phyloP scores from a whole-genome alignment of 1,140 invertebrate species.

The Hestina assimilis region DNA sequence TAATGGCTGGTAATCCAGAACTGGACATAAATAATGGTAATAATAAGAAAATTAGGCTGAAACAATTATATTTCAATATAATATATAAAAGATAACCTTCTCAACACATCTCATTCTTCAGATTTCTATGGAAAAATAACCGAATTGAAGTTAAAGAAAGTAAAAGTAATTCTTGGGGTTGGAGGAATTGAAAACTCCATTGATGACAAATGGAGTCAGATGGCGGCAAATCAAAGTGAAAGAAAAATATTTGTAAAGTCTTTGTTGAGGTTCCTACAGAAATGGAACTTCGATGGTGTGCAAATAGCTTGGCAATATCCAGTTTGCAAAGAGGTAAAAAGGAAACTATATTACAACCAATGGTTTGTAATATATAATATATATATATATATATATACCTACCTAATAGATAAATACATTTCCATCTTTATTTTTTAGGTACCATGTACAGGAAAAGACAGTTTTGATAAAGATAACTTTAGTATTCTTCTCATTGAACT shows the following conservation, averaged over 20 bases:
- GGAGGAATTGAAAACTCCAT: conserved; percentile 87
- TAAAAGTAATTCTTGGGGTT: conserved; percentile 85
- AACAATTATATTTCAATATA: background rate
- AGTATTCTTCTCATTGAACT: conserved; percentile 85
- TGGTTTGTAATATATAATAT: too few relatives aligned
- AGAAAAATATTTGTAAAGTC: conserved; percentile 81
- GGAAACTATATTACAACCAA: too few relatives aligned
- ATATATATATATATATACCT: too few relatives aligned
- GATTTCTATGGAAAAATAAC: conserved; percentile 83
- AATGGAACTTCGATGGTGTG: conserved; percentile 84
- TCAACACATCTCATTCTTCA: conserved; percentile 30
- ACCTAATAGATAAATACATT: too few relatives aligned
- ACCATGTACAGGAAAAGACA: conserved; percentile 37
- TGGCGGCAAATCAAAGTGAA: conserved; percentile 79
- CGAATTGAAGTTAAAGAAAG: conserved; percentile 78
- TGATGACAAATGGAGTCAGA: conserved; percentile 82
- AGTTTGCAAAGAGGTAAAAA: conserved; percentile 83
- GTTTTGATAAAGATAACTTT: conserved; percentile 87
- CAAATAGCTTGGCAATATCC: conserved; percentile 89
- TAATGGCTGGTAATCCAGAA: conserved; percentile 82
- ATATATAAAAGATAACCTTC: background rate
- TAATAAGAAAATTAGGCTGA: conserved; percentile 13
- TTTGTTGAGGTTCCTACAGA: conserved; percentile 81
- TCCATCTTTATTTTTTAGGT: conserved; percentile 49
- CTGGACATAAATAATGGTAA: conserved; percentile 84